Conservation (phyloP, 2,797 vertebrate species). For the Chanos chanos region DNA sequence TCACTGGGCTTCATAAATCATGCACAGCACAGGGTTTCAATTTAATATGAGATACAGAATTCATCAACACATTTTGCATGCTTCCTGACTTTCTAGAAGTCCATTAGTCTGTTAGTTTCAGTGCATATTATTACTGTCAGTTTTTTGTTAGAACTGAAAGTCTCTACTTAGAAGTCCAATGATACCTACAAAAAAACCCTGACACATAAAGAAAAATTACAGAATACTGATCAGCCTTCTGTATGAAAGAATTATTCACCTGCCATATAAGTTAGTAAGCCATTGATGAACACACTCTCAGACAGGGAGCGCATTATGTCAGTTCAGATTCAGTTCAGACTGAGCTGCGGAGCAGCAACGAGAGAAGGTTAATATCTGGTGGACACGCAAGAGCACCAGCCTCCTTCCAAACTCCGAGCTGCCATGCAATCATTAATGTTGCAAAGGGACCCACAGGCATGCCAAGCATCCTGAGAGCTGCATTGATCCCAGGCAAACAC, state of each 20-base stretch:
- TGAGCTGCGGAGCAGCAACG: background rate
- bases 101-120: constrained; percentile 21
- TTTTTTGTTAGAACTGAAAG: constrained; percentile 15
- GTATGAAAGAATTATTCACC: constrained; percentile 1
- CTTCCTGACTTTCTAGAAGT: background rate
- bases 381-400: background rate
- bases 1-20: constrained; percentile 13
- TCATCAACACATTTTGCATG: constrained; percentile 17
- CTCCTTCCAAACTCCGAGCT: background rate
- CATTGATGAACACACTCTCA: constrained; percentile 20
- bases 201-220: constrained; percentile 24
- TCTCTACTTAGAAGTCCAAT: constrained; percentile 13
- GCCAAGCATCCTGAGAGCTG: background rate
- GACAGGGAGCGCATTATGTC: background rate
- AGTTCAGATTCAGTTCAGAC: background rate
- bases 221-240: constrained; percentile 2
- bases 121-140: constrained; percentile 12
- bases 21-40: background rate
- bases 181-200: constrained; percentile 16
- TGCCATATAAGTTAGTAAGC: constrained; percentile 25
- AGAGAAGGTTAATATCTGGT: background rate
- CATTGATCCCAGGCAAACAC: constrained; percentile 36
- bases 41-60: constrained; percentile 4
- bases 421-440: constrained; percentile 18
- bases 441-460: constrained; percentile 18